Percentiles rank a stretch among this genome's conserved stretches.
phyloP scores from a whole-genome alignment of 2,113 vertebrate species.

The Ascaphus truei region DNA sequence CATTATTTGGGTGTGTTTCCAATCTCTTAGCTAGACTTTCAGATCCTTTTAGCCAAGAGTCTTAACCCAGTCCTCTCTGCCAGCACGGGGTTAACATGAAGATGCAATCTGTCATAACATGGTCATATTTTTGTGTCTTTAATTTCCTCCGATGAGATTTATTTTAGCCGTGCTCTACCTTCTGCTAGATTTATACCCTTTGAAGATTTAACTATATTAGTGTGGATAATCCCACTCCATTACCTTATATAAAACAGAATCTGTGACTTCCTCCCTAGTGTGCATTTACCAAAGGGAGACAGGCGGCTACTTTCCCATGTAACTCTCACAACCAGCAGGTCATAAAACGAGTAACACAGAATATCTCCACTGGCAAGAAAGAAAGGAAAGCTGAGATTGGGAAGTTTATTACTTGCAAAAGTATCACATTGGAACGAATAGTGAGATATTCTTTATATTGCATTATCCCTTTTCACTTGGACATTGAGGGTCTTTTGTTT shows the following conservation, averaged over 20 bases:
- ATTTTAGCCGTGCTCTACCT: conserved; percentile 15
- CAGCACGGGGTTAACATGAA: accelerated
- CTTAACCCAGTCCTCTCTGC: not conserved
- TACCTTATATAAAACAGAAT: conserved; percentile 50
- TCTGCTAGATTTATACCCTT: conserved; percentile 34
- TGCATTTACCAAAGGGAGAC: conserved; percentile 43
- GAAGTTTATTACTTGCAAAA: conserved; percentile 40
- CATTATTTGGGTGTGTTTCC: too few relatives aligned
- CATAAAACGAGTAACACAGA: conserved; percentile 53
- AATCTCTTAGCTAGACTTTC: too few relatives aligned
- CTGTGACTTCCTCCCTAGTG: conserved; percentile 54
- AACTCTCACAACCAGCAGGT: conserved; percentile 43
- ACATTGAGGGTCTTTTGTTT: not conserved
- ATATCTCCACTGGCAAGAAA: conserved; percentile 36
- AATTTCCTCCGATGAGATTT: not conserved
- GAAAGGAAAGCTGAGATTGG: conserved; percentile 43
- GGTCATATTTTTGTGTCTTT: not conserved
- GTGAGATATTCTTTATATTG: conserved; percentile 38
- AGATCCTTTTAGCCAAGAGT: too few relatives aligned
- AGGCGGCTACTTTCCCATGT: conserved; percentile 50
- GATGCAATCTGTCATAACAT: not conserved
- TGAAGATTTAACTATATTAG: conserved; percentile 44
- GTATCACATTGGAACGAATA: conserved; percentile 16
- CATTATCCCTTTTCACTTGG: conserved; percentile 35
- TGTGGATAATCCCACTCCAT: conserved; percentile 42